These are phyloP conservation scores for Malurus cyaneus DNA, from an alignment of 2,113 vertebrate species.

Conservation along the genomic window DNA sequence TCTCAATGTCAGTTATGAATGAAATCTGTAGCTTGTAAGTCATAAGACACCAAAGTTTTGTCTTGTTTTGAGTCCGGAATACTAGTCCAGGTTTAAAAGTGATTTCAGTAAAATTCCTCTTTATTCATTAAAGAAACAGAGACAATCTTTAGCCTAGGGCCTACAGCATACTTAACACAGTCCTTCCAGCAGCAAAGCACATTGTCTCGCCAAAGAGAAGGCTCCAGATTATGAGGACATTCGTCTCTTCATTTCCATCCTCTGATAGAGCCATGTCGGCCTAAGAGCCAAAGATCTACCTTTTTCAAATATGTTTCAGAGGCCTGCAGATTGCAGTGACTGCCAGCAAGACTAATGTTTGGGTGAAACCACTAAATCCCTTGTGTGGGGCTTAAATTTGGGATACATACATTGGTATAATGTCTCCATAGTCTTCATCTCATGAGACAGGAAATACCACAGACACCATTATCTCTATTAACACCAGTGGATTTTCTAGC, in stretches of 20 bases:
- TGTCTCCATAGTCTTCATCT: not conserved
- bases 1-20: not conserved
- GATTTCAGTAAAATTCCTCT: not conserved
- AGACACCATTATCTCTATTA: not conserved
- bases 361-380: not conserved
- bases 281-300: not conserved
- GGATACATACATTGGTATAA: not conserved
- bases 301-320: not conserved
- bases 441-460: not conserved
- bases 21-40: not conserved
- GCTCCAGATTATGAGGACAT: not conserved
- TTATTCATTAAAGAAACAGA: not conserved
- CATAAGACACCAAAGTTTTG: not conserved
- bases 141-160: not conserved
- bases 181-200: not conserved
- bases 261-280: not conserved
- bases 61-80: not conserved
- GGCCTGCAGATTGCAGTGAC: not conserved
- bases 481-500: not conserved
- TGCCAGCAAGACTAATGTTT: not conserved
- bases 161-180: not conserved
- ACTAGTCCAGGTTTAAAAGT: not conserved
- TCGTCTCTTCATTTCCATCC: not conserved
- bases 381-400: not conserved
- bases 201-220: accelerated